Evolutionary conservation across 2,888 invertebrate species (phyloP).

Genomic region (Habrosyne pyritoides): DNA sequence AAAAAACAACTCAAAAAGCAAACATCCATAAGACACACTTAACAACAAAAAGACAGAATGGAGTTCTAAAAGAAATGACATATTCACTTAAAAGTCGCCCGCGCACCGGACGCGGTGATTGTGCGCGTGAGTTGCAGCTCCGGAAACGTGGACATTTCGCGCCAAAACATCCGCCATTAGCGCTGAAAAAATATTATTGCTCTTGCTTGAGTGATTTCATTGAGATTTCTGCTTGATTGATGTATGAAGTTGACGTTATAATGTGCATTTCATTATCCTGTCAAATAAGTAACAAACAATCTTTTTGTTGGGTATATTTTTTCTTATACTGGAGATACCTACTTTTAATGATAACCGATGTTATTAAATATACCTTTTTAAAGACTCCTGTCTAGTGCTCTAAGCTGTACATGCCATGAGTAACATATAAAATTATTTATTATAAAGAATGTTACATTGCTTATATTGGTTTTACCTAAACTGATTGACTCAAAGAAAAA

Average conservation of each 20-base stretch:
- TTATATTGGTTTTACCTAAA: no score
- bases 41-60: constrained; percentile 25
- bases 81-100: constrained; percentile 26
- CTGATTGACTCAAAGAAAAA: no score
- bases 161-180: constrained; percentile 56
- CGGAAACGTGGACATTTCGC: constrained; percentile 56
- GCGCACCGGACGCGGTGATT: constrained; percentile 55
- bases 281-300: not conserved
- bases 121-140: constrained; percentile 47
- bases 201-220: constrained; percentile 29
- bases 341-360: no score
- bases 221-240: constrained; percentile 30
- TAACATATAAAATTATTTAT: no score
- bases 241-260: constrained; percentile 20
- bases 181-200: constrained; percentile 57
- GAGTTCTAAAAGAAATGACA: constrained; percentile 31
- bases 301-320: not conserved
- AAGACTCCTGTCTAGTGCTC: no score
- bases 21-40: constrained; percentile 18
- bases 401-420: no score
- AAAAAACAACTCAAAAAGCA: constrained; percentile 6
- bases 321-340: no score
- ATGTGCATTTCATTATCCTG: constrained; percentile 1
- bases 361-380: no score
- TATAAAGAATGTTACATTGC: no score